Conservation (phyloP, 2,797 vertebrate species). For the Agapornis canus region DNA sequence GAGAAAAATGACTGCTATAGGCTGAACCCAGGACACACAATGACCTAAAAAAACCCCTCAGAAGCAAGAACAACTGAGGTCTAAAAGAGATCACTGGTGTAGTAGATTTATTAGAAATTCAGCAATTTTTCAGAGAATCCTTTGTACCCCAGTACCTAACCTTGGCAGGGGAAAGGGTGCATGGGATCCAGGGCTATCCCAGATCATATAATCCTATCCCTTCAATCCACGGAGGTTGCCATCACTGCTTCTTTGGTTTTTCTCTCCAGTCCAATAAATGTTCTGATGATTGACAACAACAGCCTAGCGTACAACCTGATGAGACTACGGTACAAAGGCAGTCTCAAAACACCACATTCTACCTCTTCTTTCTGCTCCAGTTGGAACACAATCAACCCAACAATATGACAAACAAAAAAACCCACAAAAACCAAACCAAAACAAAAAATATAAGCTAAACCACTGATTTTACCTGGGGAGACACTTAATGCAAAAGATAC, state of each 20-base stretch:
- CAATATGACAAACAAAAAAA: neutral
- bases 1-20: neutral
- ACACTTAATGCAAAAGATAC: neutral
- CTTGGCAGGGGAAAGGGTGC: fast-evolving
- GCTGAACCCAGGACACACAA: neutral
- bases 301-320: neutral
- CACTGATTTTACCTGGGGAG: neutral
- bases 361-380: neutral
- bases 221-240: neutral
- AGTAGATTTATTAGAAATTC: neutral
- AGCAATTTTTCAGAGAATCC: neutral
- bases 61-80: neutral
- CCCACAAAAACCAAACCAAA: neutral
- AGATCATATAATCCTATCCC: too few species aligned
- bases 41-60: neutral
- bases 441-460: neutral
- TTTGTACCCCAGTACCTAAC: neutral
- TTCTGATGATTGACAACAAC: neutral
- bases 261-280: neutral
- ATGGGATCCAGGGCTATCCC: neutral
- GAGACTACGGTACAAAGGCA: neutral
- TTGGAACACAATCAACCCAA: neutral
- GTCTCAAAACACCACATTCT: neutral
- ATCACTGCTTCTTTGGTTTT: fast-evolving
- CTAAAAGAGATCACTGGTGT: fast-evolving